Evolutionary conservation across 2,888 invertebrate genomes (phyloP).

Genomic region (Blastobasis lacticolella): DNA sequence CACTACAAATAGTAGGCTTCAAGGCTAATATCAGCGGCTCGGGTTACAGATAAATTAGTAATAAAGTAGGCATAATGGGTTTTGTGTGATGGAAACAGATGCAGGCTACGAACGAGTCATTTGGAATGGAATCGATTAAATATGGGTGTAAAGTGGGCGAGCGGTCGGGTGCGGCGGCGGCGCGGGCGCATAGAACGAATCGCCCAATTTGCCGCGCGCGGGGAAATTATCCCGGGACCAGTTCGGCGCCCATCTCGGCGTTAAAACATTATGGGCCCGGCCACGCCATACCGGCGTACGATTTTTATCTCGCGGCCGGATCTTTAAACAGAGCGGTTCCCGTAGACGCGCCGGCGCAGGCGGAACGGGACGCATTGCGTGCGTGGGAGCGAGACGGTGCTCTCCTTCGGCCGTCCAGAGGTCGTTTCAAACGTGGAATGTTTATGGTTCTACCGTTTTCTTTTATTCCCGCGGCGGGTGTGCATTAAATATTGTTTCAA

Average conservation of each 20-base stretch:
- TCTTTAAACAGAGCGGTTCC: conserved; percentile 49
- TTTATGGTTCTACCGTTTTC: conserved; percentile 74
- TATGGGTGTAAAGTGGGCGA: conserved; percentile 32
- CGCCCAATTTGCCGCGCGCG: conserved; percentile 61
- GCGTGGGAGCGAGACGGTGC: conserved; percentile 31
- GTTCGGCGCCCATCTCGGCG: conserved; percentile 42
- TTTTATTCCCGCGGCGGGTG: conserved; percentile 66
- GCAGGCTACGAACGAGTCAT: no score
- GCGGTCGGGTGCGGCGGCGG: conserved; percentile 40
- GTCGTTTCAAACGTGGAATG: conserved; percentile 74
- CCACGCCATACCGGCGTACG: conserved; percentile 26
- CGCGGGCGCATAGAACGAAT: conserved; percentile 60
- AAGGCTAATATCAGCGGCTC: no score
- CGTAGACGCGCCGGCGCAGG: conserved; percentile 67
- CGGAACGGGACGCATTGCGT: conserved; percentile 36
- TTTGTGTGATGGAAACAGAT: no score
- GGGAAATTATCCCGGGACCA: conserved; percentile 63
- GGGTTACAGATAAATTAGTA: no score
- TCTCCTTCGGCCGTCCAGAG: conserved; percentile 56
- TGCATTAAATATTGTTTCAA: conserved; percentile 73
- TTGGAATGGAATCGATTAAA: conserved; percentile 54
- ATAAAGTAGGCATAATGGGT: no score
- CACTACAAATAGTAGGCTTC: no score
- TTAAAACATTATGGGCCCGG: conserved; percentile 67
- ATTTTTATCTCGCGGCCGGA: conserved; percentile 64